A percentile compares a stretch with the other conserved stretches of the same genome.
phyloP scores from a whole-genome alignment of 2,888 invertebrate genomes.

The Scrobipalpa atriplicella region DNA sequence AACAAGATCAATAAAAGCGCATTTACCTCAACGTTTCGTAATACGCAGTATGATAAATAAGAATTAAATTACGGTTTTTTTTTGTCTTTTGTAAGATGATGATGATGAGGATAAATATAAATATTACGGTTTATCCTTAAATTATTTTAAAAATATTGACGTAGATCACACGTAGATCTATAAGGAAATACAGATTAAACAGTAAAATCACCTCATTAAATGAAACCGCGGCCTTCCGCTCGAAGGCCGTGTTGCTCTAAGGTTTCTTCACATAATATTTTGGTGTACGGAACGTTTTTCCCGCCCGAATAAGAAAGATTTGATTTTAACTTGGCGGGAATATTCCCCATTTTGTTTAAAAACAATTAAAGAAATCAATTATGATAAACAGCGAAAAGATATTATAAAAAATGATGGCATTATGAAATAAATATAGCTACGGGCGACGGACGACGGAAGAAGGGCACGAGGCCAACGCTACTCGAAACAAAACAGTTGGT shows the following conservation, averaged over 20 bases:
- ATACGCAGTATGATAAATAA: neutral
- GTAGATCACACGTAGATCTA: neutral
- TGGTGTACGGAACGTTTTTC: neutral
- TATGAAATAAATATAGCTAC: neutral
- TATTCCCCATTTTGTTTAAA: neutral
- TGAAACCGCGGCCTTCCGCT: neutral
- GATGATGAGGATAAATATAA: too few relatives aligned
- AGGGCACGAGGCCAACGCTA: neutral
- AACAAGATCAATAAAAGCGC: neutral
- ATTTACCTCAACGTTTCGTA: conserved; percentile 2
- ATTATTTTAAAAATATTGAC: neutral
- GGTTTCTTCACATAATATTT: neutral
- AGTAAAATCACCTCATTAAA: neutral
- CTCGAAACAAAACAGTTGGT: conserved; percentile 42
- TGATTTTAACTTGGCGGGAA: neutral
- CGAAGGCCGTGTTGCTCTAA: too few relatives aligned
- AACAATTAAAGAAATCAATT: neutral
- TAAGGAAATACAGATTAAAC: neutral
- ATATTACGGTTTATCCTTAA: too few relatives aligned
- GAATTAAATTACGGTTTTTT: neutral
- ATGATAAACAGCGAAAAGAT: neutral
- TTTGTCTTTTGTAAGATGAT: too few relatives aligned
- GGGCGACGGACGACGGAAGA: neutral
- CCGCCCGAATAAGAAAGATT: neutral
- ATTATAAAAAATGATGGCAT: too few relatives aligned